phyloP scores from a whole-genome alignment of 2,113 vertebrate genomes.

The Candoia aspera region DNA sequence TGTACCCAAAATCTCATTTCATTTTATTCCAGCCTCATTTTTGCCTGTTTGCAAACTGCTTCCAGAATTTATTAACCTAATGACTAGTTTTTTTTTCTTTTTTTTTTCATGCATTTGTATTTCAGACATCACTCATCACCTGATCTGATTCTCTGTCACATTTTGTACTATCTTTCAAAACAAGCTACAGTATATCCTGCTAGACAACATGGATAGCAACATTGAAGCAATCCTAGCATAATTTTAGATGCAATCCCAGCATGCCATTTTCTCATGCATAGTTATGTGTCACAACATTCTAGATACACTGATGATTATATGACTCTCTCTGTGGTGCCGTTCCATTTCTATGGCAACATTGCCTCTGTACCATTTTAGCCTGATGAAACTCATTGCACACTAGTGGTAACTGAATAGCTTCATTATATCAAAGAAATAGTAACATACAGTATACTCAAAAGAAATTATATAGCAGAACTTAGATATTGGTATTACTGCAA shows the following conservation, averaged over 20 bases:
- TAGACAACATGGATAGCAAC: conserved; percentile 24
- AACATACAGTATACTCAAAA: background rate
- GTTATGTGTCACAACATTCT: conserved; percentile 34
- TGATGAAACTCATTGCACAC: conserved; percentile 30
- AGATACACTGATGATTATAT: conserved; percentile 34
- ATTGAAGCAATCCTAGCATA: conserved; percentile 44
- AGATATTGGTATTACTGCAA: background rate
- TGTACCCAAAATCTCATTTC: background rate
- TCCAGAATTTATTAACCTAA: conserved; percentile 2
- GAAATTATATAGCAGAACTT: background rate
- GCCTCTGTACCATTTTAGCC: conserved; percentile 16
- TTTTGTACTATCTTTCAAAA: conserved; percentile 31
- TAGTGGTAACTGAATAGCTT: conserved; percentile 14
- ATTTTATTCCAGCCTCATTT: background rate
- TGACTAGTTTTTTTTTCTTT: background rate
- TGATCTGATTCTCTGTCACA: background rate
- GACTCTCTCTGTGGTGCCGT: conserved; percentile 28
- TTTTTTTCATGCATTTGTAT: background rate
- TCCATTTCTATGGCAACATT: conserved; percentile 61
- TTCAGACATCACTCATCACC: background rate
- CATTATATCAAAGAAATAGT: conserved; percentile 14
- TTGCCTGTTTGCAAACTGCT: background rate
- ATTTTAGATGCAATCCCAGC: conserved; percentile 52
- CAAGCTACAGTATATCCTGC: conserved; percentile 21
- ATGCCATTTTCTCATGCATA: conserved; percentile 51